Evolutionary conservation across 2,888 invertebrate species (phyloP), one percentile per base, ranked within the genome.

Genomic region (Herminia tarsipennalis): DNA sequence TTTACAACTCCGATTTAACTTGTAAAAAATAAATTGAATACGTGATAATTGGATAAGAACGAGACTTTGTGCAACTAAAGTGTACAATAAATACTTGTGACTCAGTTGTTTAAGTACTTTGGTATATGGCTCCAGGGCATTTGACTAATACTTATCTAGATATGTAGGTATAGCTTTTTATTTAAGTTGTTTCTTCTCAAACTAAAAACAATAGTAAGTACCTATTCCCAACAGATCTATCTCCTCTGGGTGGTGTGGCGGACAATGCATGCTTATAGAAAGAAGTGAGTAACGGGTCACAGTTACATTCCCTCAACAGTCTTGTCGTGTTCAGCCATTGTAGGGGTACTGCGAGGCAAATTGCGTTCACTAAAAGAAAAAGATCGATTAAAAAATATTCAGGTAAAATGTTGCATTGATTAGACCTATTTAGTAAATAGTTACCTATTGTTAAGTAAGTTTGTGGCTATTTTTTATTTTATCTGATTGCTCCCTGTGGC

Each of bases 281-380:
- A 1, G 78, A 64, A 3, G 68, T 57, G 1, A 83, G 61, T 32
- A 87, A 52, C 1, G 63, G 39, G 1, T 81, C 76, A 43, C 82
- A 86, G 17, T 73, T 78, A 34, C 88, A 87, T 8, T 73, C 71
- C 1, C 54, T 55, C 21, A 65, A 46, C 85, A 90, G 85, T 2
- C 30, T 22, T 5, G 60, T 66, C 0, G 63, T 29, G 36, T 81
- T 77, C 1, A 79, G 33, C 88, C 86, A 88, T n/a, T 75, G 70
- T 22, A 90, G 59, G 0, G 89, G 88, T 8, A 82, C 83, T 0
- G 82, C 86, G 2, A 86, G 13, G 3, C 73, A 66, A 0, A 83
- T 58, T 5, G 48, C 74, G 18, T 69, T 67, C 41, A 82, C 89
- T 88, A 50, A 41, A 58, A 36, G 45, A 25, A 14, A n/a, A n/a